Conservation (phyloP, 2,888 invertebrate species). For the Boloria euphrosyne region DNA sequence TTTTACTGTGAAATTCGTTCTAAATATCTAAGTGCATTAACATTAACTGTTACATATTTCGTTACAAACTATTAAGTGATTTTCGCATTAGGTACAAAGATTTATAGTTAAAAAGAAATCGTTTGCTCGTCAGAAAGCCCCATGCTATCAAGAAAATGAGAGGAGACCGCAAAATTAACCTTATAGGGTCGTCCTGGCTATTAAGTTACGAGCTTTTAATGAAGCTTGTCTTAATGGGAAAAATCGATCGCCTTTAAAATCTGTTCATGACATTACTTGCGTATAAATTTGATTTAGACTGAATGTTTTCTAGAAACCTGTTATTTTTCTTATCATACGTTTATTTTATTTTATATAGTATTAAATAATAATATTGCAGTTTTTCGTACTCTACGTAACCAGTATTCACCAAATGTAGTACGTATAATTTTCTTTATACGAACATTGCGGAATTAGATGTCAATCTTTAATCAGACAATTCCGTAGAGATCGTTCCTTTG, state of each 20-base stretch:
- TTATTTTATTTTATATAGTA: no score
- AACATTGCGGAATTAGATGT: no score
- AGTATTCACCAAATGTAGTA: no score
- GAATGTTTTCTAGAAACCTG: background rate
- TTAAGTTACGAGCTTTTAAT: constrained; percentile 17
- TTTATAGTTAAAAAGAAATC: background rate
- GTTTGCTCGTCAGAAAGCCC: constrained; percentile 1
- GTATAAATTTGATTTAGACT: background rate
- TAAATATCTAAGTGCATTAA: no score
- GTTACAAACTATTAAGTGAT: background rate
- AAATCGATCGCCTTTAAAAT: constrained; percentile 1
- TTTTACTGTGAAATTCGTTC: background rate
- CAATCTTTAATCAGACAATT: no score
- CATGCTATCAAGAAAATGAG: constrained; percentile 20
- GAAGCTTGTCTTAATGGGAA: constrained; percentile 3
- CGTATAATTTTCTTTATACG: no score
- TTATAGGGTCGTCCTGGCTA: constrained; percentile 12
- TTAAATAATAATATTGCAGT: no score
- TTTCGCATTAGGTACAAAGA: background rate
- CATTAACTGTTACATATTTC: background rate
- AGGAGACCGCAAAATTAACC: constrained; percentile 20
- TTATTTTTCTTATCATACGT: no score
- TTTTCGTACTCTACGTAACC: no score
- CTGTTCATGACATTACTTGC: background rate
- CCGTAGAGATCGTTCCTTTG: no score